phyloP scores from a whole-genome alignment of 2,113 vertebrate species.

The Istiophorus platypterus region DNA sequence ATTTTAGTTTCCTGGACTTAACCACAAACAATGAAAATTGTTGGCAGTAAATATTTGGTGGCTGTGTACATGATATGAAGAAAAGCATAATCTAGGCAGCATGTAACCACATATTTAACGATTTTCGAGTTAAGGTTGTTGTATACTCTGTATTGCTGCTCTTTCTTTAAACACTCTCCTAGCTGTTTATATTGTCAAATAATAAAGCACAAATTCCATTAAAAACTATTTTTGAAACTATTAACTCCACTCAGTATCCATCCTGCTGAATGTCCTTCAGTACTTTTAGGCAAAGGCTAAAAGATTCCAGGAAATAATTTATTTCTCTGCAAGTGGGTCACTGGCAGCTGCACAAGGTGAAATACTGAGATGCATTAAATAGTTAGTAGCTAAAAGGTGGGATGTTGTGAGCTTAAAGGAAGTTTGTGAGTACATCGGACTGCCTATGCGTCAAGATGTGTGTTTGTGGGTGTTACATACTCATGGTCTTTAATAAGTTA shows the following conservation, averaged over 20 bases:
- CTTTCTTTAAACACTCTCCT: background rate
- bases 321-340: slow-evolving; percentile 76
- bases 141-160: background rate
- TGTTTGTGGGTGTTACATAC: slow-evolving; percentile 38
- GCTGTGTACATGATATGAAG: background rate
- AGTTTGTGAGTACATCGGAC: slow-evolving; percentile 33
- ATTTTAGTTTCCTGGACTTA: background rate
- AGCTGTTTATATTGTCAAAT: background rate
- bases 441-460: slow-evolving; percentile 15
- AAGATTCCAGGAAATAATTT: slow-evolving; percentile 71
- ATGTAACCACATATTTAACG: background rate
- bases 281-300: slow-evolving; percentile 39
- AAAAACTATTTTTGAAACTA: slow-evolving; percentile 55
- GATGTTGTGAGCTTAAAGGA: slow-evolving; percentile 59
- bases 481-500: slow-evolving; percentile 76
- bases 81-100: background rate
- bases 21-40: background rate
- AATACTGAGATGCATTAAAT: slow-evolving; percentile 76
- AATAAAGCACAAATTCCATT: slow-evolving; percentile 49
- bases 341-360: slow-evolving; percentile 71
- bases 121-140: slow-evolving; percentile 15
- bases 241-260: slow-evolving; percentile 44
- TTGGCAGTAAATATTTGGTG: background rate
- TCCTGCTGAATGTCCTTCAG: slow-evolving; percentile 43
- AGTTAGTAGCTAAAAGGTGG: slow-evolving; percentile 67